These are phyloP conservation scores for Patiria miniata DNA, from an alignment of 35 echinoderm and acorn worm species.

Conservation along the genomic window DNA sequence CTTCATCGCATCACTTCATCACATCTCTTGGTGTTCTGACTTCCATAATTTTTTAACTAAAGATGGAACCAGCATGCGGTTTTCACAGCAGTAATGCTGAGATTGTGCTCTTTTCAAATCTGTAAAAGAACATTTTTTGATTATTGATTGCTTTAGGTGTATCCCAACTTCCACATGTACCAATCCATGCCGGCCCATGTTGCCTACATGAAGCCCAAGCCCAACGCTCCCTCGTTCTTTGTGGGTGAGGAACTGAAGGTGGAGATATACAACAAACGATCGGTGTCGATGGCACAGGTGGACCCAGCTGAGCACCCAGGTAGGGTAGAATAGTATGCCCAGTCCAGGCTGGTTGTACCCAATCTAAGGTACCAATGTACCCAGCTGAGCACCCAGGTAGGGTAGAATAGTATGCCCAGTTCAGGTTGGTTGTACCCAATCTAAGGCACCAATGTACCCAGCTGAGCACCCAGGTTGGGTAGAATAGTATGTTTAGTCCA, in stretches of 20 bases:
- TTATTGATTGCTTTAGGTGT: constrained; percentile 45
- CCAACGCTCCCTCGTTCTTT: constrained; percentile 89
- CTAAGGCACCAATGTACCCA: constrained; percentile 73
- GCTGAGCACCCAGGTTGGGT: constrained; percentile 73
- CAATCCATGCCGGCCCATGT: constrained; percentile 80
- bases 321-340: constrained; percentile 13
- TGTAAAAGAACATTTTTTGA: no score
- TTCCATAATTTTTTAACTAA: no score
- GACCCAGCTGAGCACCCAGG: constrained; percentile 76
- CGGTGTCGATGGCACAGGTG: constrained; percentile 72
- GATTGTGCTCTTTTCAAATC: no score
- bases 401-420: background rate
- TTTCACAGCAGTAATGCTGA: no score
- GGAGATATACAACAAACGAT: constrained; percentile 79
- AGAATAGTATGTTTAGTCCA: background rate
- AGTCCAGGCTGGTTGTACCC: no score
- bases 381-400: constrained; percentile 74
- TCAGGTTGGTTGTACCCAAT: no score
- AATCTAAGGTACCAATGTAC: constrained; percentile 73
- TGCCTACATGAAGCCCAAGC: constrained; percentile 85
- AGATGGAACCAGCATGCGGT: no score
- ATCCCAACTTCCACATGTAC: constrained; percentile 88
- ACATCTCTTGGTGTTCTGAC: no score
- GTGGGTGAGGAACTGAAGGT: constrained; percentile 84
- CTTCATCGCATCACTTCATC: no score